A percentile compares a stretch with the other conserved stretches of the same genome.
These are phyloP conservation scores for Poeciliopsis turrubarensis DNA, from an alignment of 2,113 vertebrate genomes.

Conservation along the genomic window DNA sequence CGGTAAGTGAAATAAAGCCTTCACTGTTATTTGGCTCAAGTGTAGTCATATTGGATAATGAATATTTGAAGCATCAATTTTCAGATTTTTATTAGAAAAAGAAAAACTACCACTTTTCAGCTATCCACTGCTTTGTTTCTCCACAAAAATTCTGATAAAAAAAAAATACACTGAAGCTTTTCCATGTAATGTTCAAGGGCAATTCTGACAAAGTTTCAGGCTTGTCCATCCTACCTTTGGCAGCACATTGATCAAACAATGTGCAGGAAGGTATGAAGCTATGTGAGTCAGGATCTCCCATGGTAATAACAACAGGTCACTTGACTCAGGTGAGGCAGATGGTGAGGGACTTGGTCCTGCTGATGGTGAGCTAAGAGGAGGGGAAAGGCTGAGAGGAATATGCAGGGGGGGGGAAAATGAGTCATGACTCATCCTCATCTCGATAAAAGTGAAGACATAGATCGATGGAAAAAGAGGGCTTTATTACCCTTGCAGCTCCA, in stretches of 20 bases:
- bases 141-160: too few relatives aligned
- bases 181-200: too few relatives aligned
- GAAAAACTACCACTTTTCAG: too few relatives aligned
- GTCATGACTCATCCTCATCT: not conserved
- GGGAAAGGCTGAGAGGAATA: slow-evolving; percentile 42
- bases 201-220: too few relatives aligned
- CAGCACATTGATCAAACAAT: slow-evolving; percentile 76
- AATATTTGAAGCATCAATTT: too few relatives aligned
- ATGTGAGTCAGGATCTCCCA: slow-evolving; percentile 80
- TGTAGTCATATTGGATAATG: too few relatives aligned
- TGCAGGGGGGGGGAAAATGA: not conserved
- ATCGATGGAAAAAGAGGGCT: not conserved
- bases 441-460: not conserved
- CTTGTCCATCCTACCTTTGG: slow-evolving; percentile 71
- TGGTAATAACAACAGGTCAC: slow-evolving; percentile 75
- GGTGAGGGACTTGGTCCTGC: slow-evolving; percentile 56
- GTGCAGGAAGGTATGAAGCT: slow-evolving; percentile 78
- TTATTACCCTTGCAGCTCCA: slow-evolving; percentile 56
- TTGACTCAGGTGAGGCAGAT: slow-evolving; percentile 52
- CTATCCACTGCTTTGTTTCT: too few relatives aligned
- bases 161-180: too few relatives aligned
- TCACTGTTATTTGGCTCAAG: not conserved
- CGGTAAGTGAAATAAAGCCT: not conserved
- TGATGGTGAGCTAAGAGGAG: slow-evolving; percentile 16
- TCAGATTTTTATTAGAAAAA: too few relatives aligned